A percentile compares a stretch with the other conserved stretches of the same genome.
phyloP scores from a whole-genome alignment of 2,888 invertebrate species.

The Lottia gigantea region DNA sequence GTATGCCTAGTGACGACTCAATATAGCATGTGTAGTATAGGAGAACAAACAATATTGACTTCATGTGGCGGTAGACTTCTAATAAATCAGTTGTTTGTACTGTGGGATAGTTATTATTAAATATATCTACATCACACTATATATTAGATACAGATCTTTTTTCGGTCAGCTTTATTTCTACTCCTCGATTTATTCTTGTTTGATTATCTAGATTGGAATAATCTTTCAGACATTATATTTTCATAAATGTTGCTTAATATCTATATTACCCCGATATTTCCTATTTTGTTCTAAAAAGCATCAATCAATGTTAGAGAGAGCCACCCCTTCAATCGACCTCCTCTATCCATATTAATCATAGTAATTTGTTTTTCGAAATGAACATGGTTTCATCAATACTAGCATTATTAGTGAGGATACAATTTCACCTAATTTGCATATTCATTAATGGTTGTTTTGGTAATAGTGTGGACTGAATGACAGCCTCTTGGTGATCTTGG shows the following conservation, averaged over 20 bases:
- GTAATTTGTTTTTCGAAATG: constrained; percentile 9
- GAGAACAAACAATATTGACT: constrained; percentile 2
- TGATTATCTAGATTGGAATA: too few species aligned
- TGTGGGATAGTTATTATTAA: too few species aligned
- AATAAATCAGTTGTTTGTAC: not conserved
- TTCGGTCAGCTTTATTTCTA: too few species aligned
- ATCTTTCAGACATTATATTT: too few species aligned
- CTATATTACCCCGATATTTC: too few species aligned
- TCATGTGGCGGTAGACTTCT: constrained; percentile 3
- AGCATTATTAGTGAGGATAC: not conserved
- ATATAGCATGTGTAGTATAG: constrained; percentile 1
- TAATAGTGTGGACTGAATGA: not conserved
- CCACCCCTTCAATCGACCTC: constrained; percentile 7
- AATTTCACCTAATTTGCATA: constrained; percentile 4
- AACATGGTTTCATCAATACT: constrained; percentile 8
- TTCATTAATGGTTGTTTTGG: constrained; percentile 8
- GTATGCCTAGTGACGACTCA: not conserved
- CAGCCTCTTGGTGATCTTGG: not conserved
- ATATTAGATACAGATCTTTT: too few species aligned
- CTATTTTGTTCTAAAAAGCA: not conserved
- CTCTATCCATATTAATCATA: not conserved
- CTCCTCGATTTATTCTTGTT: too few species aligned
- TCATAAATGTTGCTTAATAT: too few species aligned
- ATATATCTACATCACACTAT: too few species aligned
- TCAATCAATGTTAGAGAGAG: not conserved